A percentile compares a stretch with the other conserved stretches of the same genome.
These are phyloP conservation scores for Oreotrochilus melanogaster DNA, from an alignment of 2,113 vertebrate genomes.

Conservation along the genomic window DNA sequence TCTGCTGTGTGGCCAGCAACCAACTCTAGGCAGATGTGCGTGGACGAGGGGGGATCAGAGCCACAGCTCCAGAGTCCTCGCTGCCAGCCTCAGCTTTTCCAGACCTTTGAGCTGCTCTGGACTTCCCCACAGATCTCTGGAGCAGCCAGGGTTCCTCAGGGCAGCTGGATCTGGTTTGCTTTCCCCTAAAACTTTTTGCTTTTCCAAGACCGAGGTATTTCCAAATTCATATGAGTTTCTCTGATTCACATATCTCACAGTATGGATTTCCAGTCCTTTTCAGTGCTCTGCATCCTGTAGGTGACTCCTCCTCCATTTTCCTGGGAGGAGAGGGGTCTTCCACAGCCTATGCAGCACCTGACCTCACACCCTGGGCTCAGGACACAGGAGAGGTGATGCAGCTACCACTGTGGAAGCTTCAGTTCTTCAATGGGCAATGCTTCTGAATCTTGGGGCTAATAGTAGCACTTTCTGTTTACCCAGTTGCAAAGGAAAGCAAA, in stretches of 20 bases:
- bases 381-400: not conserved
- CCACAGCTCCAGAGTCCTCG: not conserved
- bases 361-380: not conserved
- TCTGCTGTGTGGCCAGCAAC: accelerated
- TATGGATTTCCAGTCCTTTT: not conserved
- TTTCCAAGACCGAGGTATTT: not conserved
- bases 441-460: accelerated
- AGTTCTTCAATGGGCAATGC: not conserved
- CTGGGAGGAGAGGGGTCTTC: accelerated
- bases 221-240: not conserved
- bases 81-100: not conserved
- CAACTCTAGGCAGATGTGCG: accelerated
- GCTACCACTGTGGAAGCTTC: not conserved
- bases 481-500: not conserved
- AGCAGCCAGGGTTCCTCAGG: accelerated
- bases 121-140: not conserved
- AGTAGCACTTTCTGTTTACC: not conserved
- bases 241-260: accelerated
- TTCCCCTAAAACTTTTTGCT: not conserved
- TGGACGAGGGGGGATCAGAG: not conserved
- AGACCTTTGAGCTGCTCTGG: not conserved
- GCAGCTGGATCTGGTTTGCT: not conserved
- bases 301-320: not conserved
- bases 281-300: not conserved
- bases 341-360: not conserved